Percentiles rank a stretch among this genome's conserved stretches.
These are phyloP conservation scores for Busseola fusca DNA, from an alignment of 2,888 invertebrate genomes.

Conservation along the genomic window DNA sequence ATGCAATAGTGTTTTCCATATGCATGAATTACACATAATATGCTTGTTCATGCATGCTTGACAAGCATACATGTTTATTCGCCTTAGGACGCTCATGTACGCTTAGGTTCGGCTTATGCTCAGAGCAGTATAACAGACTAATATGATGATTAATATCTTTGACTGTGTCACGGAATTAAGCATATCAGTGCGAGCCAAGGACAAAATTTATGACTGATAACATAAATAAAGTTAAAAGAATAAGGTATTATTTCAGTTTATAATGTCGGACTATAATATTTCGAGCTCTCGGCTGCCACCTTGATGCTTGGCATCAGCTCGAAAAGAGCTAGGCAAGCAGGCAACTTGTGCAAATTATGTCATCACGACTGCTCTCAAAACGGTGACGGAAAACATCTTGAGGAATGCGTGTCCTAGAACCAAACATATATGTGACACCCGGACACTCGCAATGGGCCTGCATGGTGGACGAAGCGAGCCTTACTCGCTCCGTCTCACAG, in stretches of 20 bases:
- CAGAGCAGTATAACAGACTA: constrained; percentile 20
- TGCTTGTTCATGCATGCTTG: constrained; percentile 6
- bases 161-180: constrained; percentile 38
- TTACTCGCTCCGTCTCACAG: not conserved
- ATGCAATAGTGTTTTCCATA: too few species aligned
- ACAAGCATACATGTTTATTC: constrained; percentile 5
- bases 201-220: constrained; percentile 43
- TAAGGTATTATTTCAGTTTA: not conserved
- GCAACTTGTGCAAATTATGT: not conserved
- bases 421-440: not conserved
- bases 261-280: not conserved
- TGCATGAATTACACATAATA: not conserved
- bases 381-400: too few species aligned
- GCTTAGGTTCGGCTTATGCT: not conserved
- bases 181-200: constrained; percentile 47
- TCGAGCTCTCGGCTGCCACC: not conserved
- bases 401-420: not conserved
- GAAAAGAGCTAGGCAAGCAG: too few species aligned
- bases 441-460: not conserved
- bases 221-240: constrained; percentile 25
- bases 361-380: not conserved
- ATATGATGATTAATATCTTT: constrained; percentile 38
- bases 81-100: not conserved
- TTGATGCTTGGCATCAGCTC: too few species aligned
- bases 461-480: not conserved